Conservation (phyloP, 2,113 vertebrate species). For the Macquaria ambigua region DNA sequence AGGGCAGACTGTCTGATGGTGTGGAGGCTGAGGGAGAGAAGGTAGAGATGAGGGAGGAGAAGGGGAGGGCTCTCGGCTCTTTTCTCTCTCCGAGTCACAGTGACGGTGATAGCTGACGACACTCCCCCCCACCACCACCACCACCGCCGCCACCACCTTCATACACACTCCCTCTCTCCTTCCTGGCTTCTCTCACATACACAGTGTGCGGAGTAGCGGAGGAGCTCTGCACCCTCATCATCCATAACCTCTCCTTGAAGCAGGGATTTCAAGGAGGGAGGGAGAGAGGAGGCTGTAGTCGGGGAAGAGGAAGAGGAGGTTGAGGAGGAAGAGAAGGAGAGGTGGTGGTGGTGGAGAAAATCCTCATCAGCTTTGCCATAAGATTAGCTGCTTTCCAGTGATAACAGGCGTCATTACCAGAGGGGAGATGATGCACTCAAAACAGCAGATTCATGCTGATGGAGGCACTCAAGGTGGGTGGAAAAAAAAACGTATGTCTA, state of each 20-base stretch:
- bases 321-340: neutral
- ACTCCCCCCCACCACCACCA: conserved; percentile 9
- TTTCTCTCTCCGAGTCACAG: conserved; percentile 57
- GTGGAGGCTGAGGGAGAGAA: conserved; percentile 55
- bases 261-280: conserved; percentile 10
- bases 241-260: conserved; percentile 58
- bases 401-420: conserved; percentile 14
- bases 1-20: conserved; percentile 58
- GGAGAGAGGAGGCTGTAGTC: neutral
- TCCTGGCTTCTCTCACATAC: conserved; percentile 15
- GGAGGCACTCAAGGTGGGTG: neutral
- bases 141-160: neutral
- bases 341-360: conserved; percentile 9
- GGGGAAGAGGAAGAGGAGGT: neutral
- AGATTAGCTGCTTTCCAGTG: conserved; percentile 47
- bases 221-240: conserved; percentile 57
- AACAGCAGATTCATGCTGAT: conserved; percentile 26
- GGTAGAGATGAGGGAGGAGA: conserved; percentile 61
- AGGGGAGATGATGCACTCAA: conserved; percentile 20
- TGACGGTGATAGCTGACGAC: conserved; percentile 74
- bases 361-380: conserved; percentile 31
- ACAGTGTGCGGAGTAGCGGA: neutral
- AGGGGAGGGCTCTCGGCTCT: conserved; percentile 54
- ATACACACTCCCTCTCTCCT: neutral
- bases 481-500: neutral